phyloP scores from a whole-genome alignment of 2,888 invertebrate species.

The Pasiphila rectangulata region DNA sequence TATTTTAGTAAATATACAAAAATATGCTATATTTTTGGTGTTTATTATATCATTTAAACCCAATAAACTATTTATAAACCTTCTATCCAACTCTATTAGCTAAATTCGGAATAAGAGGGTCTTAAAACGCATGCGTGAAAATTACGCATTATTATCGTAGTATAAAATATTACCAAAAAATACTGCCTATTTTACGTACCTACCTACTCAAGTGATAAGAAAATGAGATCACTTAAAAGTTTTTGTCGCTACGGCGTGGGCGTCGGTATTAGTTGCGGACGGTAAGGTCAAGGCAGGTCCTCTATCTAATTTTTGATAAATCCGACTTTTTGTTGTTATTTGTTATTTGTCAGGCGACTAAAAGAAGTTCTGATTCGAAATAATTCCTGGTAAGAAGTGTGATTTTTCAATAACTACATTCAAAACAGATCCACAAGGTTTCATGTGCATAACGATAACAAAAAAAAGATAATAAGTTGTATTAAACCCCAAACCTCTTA shows the following conservation, averaged over 20 bases:
- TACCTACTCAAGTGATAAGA: conserved; percentile 2
- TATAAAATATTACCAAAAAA: too few species aligned
- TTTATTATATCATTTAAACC: too few species aligned
- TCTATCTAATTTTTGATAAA: background rate
- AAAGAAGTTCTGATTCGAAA: background rate
- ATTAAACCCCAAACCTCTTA: conserved; percentile 22
- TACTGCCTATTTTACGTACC: background rate
- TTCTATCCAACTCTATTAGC: too few species aligned
- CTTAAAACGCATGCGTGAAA: too few species aligned
- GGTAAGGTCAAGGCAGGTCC: conserved; percentile 1
- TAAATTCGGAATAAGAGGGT: too few species aligned
- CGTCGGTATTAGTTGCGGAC: conserved; percentile 9
- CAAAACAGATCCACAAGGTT: background rate
- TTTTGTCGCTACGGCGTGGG: conserved; percentile 11
- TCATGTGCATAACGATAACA: conserved; percentile 2
- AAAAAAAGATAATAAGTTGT: conserved; percentile 1
- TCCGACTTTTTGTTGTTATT: too few species aligned
- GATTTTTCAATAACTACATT: background rate
- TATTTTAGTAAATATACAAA: too few species aligned
- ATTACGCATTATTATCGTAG: too few species aligned
- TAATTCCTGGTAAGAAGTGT: background rate
- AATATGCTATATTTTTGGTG: too few species aligned
- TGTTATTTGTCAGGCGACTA: too few species aligned
- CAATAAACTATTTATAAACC: too few species aligned
- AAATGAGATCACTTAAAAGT: background rate